These are phyloP conservation scores for Nomada goodeniana DNA, from an alignment of 2,888 invertebrate species.

Conservation along the genomic window DNA sequence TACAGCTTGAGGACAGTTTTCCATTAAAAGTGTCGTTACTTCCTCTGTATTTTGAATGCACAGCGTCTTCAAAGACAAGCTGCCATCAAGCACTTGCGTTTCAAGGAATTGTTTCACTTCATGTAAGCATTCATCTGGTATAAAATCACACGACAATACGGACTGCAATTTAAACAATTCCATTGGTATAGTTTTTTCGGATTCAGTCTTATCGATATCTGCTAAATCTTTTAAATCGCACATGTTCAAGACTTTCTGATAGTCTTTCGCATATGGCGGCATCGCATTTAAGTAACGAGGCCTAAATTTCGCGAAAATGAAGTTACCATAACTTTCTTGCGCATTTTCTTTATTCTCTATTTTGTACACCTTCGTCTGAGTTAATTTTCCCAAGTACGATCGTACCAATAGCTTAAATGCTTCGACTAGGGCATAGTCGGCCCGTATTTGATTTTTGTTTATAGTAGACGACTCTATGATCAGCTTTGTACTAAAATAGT, in stretches of 20 bases:
- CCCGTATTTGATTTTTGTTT: constrained; percentile 76
- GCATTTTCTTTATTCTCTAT: constrained; percentile 62
- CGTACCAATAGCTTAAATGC: constrained; percentile 87
- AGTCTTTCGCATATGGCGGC: constrained; percentile 83
- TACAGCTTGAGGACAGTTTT: constrained; percentile 87
- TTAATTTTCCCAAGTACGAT: constrained; percentile 86
- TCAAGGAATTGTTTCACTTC: constrained; percentile 88
- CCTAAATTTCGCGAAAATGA: constrained; percentile 84
- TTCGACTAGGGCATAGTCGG: constrained; percentile 84
- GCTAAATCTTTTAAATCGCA: constrained; percentile 69
- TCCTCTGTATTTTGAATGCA: constrained; percentile 85
- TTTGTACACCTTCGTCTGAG: constrained; percentile 78
- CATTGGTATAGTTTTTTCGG: constrained; percentile 66
- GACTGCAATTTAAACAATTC: constrained; percentile 85
- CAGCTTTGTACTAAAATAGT: constrained; percentile 72
- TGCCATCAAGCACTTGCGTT: constrained; percentile 86
- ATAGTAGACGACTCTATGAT: constrained; percentile 61
- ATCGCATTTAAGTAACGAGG: constrained; percentile 85
- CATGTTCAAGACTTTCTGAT: constrained; percentile 69
- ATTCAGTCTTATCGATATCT: constrained; percentile 62
- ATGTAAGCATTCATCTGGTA: constrained; percentile 86
- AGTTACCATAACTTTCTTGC: constrained; percentile 76
- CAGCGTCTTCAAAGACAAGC: constrained; percentile 85
- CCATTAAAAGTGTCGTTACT: constrained; percentile 86
- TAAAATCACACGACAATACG: constrained; percentile 86